Evolutionary conservation across 2,797 vertebrate species (phyloP), one percentile per base, ranked within the genome.

Genomic region (Eidolon dupreanum): DNA sequence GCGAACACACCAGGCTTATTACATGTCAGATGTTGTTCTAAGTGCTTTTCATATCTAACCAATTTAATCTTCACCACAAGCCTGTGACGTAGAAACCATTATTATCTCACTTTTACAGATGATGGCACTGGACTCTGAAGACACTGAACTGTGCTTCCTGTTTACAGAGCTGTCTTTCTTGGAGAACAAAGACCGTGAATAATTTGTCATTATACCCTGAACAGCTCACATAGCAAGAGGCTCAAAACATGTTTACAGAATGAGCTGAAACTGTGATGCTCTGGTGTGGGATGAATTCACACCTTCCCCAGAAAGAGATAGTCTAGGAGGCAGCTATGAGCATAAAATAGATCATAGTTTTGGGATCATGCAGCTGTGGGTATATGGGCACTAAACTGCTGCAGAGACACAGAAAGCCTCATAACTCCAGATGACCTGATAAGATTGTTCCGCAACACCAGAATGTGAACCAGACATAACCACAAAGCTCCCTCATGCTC

Each of bases 71-170:
- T 38, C 61, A 13, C 8, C 20, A 6, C 2, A 19, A 55, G 55
- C 57, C 71, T 26, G 31, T 9, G 12, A 28, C 0, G 26, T 6
- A 17, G 79, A 38, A 10, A 1, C 57, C 9, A 2, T 20, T 8
- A 46, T 31, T 19, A 20, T 16, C 26, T 79, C 36, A 12, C 8
- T 28, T 66, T 70, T 38, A 38, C 8, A 2, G 51, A n/a, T 0
- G 33, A 46, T 0, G 3, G 53, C 16, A 8, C 55, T 19, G 55
- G 2, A 16, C 12, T 24, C 22, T 13, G 46, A 81, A 46, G 33
- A 61, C 33, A 24, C 5, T 0, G 2, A 1, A 5, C 28, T 33
- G 36, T 0, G 6, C 41, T 63, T 87, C 57, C 51, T 41, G 22
- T 46, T 57, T 31, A 38, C 6, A 5, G 6, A 43, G 41, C 22